Percentiles rank a stretch among this genome's conserved stretches.
phyloP scores from a whole-genome alignment of 2,113 vertebrate genomes.

The Tinamus guttatus region DNA sequence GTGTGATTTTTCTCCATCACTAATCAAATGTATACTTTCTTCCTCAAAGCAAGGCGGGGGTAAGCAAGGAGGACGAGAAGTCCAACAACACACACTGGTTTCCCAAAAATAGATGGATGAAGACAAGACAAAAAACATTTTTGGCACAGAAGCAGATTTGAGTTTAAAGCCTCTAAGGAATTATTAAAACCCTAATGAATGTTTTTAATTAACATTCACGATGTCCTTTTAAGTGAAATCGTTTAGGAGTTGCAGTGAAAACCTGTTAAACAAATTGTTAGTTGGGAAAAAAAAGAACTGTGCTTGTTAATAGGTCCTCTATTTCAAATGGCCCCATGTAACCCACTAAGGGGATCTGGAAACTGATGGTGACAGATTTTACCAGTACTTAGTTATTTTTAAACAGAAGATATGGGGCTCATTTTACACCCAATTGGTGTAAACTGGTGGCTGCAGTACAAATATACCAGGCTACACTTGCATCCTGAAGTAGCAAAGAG shows the following conservation, averaged over 20 bases:
- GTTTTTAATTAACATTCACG: conserved; percentile 62
- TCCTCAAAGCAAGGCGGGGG: neutral
- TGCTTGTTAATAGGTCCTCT: neutral
- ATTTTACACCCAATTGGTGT: neutral
- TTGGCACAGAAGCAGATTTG: conserved; percentile 41
- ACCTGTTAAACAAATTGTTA: conserved; percentile 54
- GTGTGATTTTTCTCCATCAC: neutral
- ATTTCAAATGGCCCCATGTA: neutral
- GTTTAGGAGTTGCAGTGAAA: conserved; percentile 19
- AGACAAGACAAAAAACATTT: conserved; percentile 21
- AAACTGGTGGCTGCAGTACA: neutral
- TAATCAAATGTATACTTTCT: neutral
- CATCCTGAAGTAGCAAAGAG: neutral
- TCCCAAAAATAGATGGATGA: neutral
- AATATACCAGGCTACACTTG: neutral
- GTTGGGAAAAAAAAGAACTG: conserved; percentile 11
- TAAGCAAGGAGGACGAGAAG: neutral
- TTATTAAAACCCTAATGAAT: conserved; percentile 59
- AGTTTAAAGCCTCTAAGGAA: conserved; percentile 48
- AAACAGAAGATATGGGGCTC: neutral
- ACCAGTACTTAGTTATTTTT: neutral
- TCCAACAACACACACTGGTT: neutral
- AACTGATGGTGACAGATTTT: neutral
- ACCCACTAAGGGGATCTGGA: neutral
- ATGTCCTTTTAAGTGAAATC: conserved; percentile 50